Evolutionary conservation across 1,140 invertebrate genomes (phyloP), one percentile per base, ranked within the genome.

Genomic region (Zophobas morio): DNA sequence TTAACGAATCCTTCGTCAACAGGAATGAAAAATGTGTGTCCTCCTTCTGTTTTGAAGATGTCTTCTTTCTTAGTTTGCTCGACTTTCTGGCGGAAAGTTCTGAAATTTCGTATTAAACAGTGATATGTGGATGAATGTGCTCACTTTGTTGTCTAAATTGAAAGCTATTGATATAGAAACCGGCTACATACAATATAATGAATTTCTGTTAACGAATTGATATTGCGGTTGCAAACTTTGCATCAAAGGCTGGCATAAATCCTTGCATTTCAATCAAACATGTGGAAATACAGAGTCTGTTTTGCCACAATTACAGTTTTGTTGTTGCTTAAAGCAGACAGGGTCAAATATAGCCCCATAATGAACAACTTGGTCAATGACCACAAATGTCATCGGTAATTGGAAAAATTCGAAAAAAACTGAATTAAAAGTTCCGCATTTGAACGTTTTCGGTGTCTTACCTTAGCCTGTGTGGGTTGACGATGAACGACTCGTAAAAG

Each of bases 11-110:
- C 94, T 85, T 95, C 94, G 86, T 96, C 95, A n/a, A 96, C 91
- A 4, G 96, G 95, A 83, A 97, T 93, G 84, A 97, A 95, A 85
- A 96, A 97, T 2, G 96, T 97, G 86, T 94, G 92, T 78, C 90
- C 88, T 51, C 95, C 95, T 78, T 94, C 92, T 33, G 90, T 89
- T 80, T 90, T 91, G 85, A 94, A 96, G 42, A 96, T 88, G 37
- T 92, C 89, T 83, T 93, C 89, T 87, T 95, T 95, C 56, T 91
- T 88, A 35, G 91, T 90, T 72, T 90, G 83, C 77, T 90, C 87
- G 63, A 96, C 93, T 85, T 93, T 90, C 81, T 93, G 91, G 40
- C 93, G 89, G 56, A 82, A 83, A 70, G 66, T 78, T 70, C 82
- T 83, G 56, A 1, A 78, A 79, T 20, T 20, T 20, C 20, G 20